Evolutionary conservation across 2,888 invertebrate genomes (phyloP).

Genomic region (Cataglyphis cursor): DNA sequence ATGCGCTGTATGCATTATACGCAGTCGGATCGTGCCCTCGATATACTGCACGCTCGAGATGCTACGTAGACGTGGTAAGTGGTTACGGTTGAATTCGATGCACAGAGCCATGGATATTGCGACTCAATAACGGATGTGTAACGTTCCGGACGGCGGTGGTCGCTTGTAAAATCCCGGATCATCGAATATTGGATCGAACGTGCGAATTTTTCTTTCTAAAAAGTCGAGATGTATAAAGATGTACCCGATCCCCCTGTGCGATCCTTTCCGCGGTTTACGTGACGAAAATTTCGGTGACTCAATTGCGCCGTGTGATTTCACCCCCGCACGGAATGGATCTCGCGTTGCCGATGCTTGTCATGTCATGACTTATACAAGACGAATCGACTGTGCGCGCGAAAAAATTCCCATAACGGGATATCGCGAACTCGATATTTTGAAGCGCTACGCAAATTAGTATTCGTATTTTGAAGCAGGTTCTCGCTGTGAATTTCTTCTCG

Average conservation of each 20-base stretch:
- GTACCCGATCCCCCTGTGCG: no score
- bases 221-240: constrained; percentile 9
- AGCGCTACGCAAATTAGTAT: constrained; percentile 1
- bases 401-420: neutral
- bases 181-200: constrained; percentile 5
- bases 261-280: constrained; percentile 34
- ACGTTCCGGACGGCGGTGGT: constrained; percentile 2
- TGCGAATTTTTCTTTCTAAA: constrained; percentile 24
- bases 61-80: constrained; percentile 59
- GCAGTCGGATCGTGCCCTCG: constrained; percentile 65
- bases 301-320: neutral
- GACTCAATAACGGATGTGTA: constrained; percentile 34
- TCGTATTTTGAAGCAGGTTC: neutral
- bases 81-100: constrained; percentile 39
- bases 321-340: neutral
- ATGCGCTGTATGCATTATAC: constrained; percentile 55
- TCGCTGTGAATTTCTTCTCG: neutral
- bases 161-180: constrained; percentile 30
- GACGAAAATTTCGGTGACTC: constrained; percentile 32
- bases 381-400: neutral
- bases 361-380: neutral
- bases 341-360: neutral
- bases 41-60: constrained; percentile 66
- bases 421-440: neutral
- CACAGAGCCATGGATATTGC: constrained; percentile 25